Evolutionary conservation across 2,888 invertebrate genomes (phyloP).

Genomic region (Xestoiulus laeticollis): DNA sequence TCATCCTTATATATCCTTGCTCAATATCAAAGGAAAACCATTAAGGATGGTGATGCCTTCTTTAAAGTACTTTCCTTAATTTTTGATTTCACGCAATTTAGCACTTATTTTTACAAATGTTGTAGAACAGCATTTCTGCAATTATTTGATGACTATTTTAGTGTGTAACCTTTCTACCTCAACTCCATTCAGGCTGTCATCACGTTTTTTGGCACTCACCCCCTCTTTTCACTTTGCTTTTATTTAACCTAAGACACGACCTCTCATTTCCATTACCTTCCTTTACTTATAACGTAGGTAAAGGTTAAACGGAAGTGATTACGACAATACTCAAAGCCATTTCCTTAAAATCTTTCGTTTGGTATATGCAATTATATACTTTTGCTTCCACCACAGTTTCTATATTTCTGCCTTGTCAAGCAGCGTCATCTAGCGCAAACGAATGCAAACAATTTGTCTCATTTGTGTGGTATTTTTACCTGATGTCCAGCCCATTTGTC

Average conservation of each 20-base stretch:
- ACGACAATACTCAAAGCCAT: background rate
- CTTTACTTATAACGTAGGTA: background rate
- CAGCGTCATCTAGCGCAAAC: too few species aligned
- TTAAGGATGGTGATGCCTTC: background rate
- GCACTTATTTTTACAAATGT: background rate
- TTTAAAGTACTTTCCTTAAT: background rate
- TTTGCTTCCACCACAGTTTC: too few species aligned
- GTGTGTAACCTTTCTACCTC: background rate
- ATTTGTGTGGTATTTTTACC: background rate
- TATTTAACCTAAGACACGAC: conserved; percentile 44
- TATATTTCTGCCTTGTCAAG: too few species aligned
- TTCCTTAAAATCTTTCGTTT: background rate
- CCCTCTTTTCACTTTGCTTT: conserved; percentile 29
- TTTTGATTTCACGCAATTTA: background rate
- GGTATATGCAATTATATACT: too few species aligned
- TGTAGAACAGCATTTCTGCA: background rate
- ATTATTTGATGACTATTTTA: conserved; percentile 7
- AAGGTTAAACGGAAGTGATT: conserved; percentile 42
- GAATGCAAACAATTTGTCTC: too few species aligned
- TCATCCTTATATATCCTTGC: too few species aligned
- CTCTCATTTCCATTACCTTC: conserved; percentile 2
- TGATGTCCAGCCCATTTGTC: background rate
- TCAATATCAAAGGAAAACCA: background rate
- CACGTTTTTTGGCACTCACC: background rate
- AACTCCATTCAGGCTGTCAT: conserved; percentile 1